phyloP scores from a whole-genome alignment of 2,797 vertebrate genomes.

The Oreochromis grahami region DNA sequence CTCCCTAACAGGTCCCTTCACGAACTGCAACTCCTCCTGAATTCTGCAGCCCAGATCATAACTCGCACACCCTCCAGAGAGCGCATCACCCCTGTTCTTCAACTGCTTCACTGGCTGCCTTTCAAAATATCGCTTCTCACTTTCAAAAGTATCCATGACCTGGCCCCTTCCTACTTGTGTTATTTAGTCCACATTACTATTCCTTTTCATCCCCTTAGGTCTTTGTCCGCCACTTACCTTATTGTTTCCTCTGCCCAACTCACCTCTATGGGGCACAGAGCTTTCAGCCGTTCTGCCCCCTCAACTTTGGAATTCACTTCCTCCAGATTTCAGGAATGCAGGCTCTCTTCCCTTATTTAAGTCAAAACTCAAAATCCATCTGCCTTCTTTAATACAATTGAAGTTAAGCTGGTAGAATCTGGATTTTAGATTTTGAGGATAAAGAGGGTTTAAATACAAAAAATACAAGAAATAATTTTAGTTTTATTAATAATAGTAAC shows the following conservation, averaged over 20 bases:
- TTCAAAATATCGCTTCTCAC: background rate
- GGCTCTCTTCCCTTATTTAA: background rate
- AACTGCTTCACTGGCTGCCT: background rate
- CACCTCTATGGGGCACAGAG: background rate
- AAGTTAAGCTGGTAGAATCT: background rate
- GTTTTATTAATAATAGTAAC: background rate
- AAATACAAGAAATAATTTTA: background rate
- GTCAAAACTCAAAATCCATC: background rate
- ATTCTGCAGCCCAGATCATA: background rate
- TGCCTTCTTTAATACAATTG: background rate
- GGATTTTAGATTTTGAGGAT: background rate
- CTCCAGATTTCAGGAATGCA: background rate
- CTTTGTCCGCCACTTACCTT: background rate
- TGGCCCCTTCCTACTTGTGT: background rate
- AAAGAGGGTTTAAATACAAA: background rate
- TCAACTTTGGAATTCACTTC: background rate
- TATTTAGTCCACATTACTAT: background rate
- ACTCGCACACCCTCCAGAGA: background rate
- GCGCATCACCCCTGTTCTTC: background rate
- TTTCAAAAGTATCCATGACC: background rate
- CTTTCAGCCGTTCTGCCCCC: background rate
- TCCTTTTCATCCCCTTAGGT: background rate
- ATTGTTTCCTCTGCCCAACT: background rate
- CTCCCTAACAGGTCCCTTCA: background rate
- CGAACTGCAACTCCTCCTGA: background rate